Conservation (phyloP, 2,113 vertebrate species). For the Anser cygnoides region DNA sequence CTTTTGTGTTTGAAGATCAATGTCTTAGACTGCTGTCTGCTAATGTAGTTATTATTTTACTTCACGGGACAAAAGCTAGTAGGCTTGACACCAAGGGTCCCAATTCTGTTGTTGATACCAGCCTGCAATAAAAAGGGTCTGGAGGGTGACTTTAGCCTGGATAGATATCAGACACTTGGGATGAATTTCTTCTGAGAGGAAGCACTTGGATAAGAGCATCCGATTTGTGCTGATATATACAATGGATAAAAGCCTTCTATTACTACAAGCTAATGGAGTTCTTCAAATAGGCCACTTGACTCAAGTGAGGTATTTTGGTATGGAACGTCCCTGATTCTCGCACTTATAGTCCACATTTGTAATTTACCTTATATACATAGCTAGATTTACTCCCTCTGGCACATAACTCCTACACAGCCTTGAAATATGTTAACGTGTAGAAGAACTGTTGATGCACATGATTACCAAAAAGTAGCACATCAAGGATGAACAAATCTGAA, state of each 20-base stretch:
- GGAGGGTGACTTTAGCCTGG: background rate
- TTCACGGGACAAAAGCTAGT: background rate
- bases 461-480: slow-evolving; percentile 46
- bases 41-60: background rate
- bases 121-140: background rate
- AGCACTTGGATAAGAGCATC: background rate
- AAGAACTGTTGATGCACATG: slow-evolving; percentile 63
- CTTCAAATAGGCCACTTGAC: slow-evolving; percentile 42
- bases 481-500: slow-evolving; percentile 50
- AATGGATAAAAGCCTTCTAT: background rate
- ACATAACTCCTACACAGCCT: slow-evolving; percentile 60
- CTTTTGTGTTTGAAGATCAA: background rate
- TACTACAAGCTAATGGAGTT: slow-evolving; percentile 14
- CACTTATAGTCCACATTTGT: slow-evolving; percentile 21
- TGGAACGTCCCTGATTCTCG: slow-evolving; percentile 38
- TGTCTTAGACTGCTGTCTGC: background rate
- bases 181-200: background rate
- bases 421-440: slow-evolving; percentile 58
- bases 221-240: background rate
- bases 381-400: slow-evolving; percentile 57
- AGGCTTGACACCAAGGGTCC: background rate
- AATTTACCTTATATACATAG: slow-evolving; percentile 57
- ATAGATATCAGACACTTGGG: background rate
- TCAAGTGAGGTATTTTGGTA: slow-evolving; percentile 36
- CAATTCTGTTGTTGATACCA: background rate